Base-by-base conservation (phyloP, 1,140 invertebrate genomes). In the Leptinotarsa lineolata region DNA sequence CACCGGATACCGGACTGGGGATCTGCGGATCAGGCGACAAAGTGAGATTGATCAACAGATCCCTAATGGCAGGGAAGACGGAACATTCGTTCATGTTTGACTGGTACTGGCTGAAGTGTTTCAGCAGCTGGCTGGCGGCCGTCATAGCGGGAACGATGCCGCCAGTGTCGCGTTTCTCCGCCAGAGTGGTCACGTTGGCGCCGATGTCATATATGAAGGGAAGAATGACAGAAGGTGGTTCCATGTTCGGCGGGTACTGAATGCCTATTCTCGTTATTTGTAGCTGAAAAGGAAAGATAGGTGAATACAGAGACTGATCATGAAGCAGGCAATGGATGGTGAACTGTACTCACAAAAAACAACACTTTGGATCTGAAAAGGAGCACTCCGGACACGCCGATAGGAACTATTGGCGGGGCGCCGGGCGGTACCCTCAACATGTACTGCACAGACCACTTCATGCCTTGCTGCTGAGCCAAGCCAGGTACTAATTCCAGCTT, bases 401-500 rank as follows among this genome's bases (percentile, higher is more conserved):
- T 91, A 3, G 94, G 94, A 63, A 95, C 92, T 74, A 97, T 92
- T 30, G 92, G 92, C 63, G 91, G 88, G 0, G 92, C 92, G 48
- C 94, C 92, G 18, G 95, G 95, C 67, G 96, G 95, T 75, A 96
- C 93, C 39, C 95, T 91, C 77, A 98, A 86, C 83, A 95, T 95
- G 90, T 94, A 94, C 83, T 96, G 94, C 30, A 97, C 90, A 21
- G 90, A 89, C 95, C 96, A 98, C 78, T 88, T 87, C 11, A 86
- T 82, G 18, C 86, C 85, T 78, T 90, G 90, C 20, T 91, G 89
- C 67, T 91, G 89, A 66, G 89, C 88, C 15, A 92, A 81, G 48
- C 88, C 87, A 1, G 92, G 91, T 65, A 90, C 87, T 79, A 96
- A 80, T 81, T 97, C 94, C 20, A 95, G 82, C 76, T 91, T 90